These are phyloP conservation scores for Mus spretus DNA, from an alignment of 2,797 vertebrate genomes.

Conservation along the genomic window DNA sequence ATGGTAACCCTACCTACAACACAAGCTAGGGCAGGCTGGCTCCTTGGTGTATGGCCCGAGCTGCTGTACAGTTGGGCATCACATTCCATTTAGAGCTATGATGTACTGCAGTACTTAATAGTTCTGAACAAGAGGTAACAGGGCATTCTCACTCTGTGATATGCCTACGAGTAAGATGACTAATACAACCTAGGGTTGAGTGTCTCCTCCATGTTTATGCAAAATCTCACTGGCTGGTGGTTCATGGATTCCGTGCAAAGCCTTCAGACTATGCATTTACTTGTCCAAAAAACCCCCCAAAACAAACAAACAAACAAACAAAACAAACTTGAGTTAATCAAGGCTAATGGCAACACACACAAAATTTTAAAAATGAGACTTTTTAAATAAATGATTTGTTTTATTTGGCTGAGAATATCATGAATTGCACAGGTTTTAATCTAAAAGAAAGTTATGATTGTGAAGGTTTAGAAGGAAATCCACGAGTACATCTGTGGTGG, in stretches of 20 bases:
- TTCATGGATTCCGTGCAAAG: constrained; percentile 53
- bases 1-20: background rate
- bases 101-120: background rate
- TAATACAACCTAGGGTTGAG: background rate
- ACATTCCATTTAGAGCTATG: no score
- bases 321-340: constrained; percentile 28
- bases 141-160: background rate
- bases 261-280: background rate
- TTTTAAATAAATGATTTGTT: constrained; percentile 44
- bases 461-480: constrained; percentile 63
- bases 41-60: fast-evolving
- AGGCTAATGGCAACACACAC: constrained; percentile 40
- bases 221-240: background rate
- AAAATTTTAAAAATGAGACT: background rate
- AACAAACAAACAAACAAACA: constrained; percentile 11
- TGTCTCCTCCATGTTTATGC: background rate
- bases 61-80: background rate
- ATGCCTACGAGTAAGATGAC: background rate
- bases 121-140: background rate
- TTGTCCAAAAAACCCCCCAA: constrained; percentile 4
- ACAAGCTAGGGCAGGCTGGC: background rate
- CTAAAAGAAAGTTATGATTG: constrained; percentile 72
- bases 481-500: background rate
- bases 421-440: constrained; percentile 53
- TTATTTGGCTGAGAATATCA: constrained; percentile 75